Base-by-base conservation (phyloP, 2,888 invertebrate species). In the Folsomia candida region DNA sequence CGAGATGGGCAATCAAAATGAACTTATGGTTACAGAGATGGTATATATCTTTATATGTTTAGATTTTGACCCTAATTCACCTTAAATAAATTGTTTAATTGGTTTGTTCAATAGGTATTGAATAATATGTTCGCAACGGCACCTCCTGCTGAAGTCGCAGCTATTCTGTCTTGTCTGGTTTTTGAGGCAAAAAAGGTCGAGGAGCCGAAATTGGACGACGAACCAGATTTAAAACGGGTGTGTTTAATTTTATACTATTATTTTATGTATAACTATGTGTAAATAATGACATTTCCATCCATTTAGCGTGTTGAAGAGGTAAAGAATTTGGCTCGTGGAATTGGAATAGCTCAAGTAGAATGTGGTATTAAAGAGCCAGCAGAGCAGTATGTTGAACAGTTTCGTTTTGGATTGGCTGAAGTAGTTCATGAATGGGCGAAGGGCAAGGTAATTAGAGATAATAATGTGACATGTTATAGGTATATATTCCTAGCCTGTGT, bases 351-450 rank as follows among this genome's bases (percentile, higher is more conserved):
- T 66, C 94, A 96, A 83, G 82, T 85, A 25, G 85, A 87, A 71
- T 87, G 87, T 82, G 85, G 87, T 77, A 87, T 91, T 73, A 78
- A 84, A 82, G 82, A 84, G 68, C 82, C 83, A 2, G 82, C 82
- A 6, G 81, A 80, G 18, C 83, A 84, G 57, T 86, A 88, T 28
- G 86, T 88, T 37, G 88, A 88, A 54, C 86, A 88, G 66, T 86
- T 92, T 37, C 94, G 95, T 83, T 97, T 97, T 83, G 94, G 93
- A 0, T 85, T 99, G n/a, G 90, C 94, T 26, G 88, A 93, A 81
- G 96, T 97, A 1, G 97, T 97, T 0, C 94, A 96, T 82, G 93
- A 97, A 82, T 99, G 98, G 98, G 97, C 97, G 0, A 86, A 89
- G 62, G 92, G 94, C 80, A 90, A 90, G 87, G 91, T 91, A 83